These are phyloP conservation scores for Sphaerophoria rueppellii DNA, from an alignment of 2,888 invertebrate genomes.

Conservation along the genomic window DNA sequence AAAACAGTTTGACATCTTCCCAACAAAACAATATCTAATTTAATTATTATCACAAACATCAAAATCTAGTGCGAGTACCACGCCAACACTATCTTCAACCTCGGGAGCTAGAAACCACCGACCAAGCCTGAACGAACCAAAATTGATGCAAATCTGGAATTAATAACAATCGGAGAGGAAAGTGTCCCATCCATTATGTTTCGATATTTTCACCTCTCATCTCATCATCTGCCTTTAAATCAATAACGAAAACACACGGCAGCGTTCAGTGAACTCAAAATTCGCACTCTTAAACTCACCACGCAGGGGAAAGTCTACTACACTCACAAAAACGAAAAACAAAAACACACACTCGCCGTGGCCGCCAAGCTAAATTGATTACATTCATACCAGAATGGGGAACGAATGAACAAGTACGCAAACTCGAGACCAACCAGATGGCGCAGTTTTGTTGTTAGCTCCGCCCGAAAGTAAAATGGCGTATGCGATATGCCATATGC, in stretches of 20 bases:
- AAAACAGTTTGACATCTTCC: no score
- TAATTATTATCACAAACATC: no score
- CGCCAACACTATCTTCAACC: no score
- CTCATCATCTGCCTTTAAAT: not conserved
- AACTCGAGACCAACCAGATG: slow-evolving; percentile 65
- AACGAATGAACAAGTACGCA: slow-evolving; percentile 63
- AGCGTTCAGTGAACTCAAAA: slow-evolving; percentile 68
- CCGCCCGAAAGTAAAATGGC: slow-evolving; percentile 82
- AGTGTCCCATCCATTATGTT: slow-evolving; percentile 1
- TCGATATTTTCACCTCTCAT: no score
- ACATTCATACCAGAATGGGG: slow-evolving; percentile 51
- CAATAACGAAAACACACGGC: slow-evolving; percentile 55
- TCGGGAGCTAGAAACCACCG: not conserved
- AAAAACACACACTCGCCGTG: slow-evolving; percentile 13
- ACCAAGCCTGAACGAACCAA: not conserved
- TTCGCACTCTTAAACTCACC: slow-evolving; percentile 47
- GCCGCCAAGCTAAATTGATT: not conserved
- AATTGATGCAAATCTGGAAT: slow-evolving; percentile 21
- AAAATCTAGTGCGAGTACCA: no score
- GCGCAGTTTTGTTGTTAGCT: slow-evolving; percentile 74
- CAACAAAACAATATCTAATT: no score
- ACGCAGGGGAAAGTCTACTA: slow-evolving; percentile 49
- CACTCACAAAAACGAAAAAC: slow-evolving; percentile 10
- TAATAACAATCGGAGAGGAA: slow-evolving; percentile 30
- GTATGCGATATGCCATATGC: slow-evolving; percentile 74